phyloP scores from a whole-genome alignment of 2,113 vertebrate species.

The Trematomus loennbergii region DNA sequence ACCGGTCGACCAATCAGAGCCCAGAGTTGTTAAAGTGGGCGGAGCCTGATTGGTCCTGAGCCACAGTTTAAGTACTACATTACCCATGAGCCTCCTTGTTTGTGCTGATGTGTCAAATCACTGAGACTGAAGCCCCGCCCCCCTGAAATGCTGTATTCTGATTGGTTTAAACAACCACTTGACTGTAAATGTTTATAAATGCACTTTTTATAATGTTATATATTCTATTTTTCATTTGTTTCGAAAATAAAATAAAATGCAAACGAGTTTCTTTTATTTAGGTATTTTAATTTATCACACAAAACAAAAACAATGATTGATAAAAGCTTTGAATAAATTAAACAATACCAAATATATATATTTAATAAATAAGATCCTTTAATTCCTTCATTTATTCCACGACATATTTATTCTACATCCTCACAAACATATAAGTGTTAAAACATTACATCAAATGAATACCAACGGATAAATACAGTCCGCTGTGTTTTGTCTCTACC shows the following conservation, averaged over 20 bases:
- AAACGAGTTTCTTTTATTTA: background rate
- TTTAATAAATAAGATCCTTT: too few relatives aligned
- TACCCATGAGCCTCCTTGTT: background rate
- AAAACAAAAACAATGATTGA: too few relatives aligned
- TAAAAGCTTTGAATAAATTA: too few relatives aligned
- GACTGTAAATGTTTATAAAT: background rate
- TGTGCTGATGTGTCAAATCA: background rate
- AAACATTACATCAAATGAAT: too few relatives aligned
- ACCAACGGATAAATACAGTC: too few relatives aligned
- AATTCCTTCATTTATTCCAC: too few relatives aligned
- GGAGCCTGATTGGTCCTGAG: background rate
- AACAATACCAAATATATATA: too few relatives aligned
- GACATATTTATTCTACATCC: too few relatives aligned
- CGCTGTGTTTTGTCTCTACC: too few relatives aligned
- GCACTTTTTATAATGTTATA: constrained; percentile 24
- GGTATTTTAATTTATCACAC: too few relatives aligned
- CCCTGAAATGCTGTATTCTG: background rate
- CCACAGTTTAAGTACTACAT: background rate
- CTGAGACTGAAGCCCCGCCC: background rate
- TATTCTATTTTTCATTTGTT: constrained; percentile 24
- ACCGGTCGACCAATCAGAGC: too few relatives aligned
- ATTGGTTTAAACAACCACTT: constrained; percentile 13
- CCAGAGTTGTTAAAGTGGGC: background rate
- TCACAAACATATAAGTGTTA: too few relatives aligned
- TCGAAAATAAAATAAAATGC: constrained; percentile 9